Conservation (phyloP, 1,140 invertebrate genomes). For the Anastrepha obliqua region DNA sequence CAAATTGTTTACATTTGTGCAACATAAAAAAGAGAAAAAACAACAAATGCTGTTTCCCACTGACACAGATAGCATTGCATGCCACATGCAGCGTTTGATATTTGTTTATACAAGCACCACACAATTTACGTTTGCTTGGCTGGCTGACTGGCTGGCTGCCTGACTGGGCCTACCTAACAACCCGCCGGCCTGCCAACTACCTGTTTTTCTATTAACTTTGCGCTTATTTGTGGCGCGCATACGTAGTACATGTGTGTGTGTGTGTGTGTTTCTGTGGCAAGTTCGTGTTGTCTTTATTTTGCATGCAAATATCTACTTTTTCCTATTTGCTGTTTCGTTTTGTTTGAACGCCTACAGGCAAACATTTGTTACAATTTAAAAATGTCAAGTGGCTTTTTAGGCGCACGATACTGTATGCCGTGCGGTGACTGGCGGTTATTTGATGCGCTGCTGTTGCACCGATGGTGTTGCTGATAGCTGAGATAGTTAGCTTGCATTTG, state of each 20-base stretch:
- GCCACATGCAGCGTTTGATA: constrained; percentile 48
- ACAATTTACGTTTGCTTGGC: constrained; percentile 29
- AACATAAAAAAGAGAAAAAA: background rate
- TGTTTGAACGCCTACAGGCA: constrained; percentile 31
- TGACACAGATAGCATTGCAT: constrained; percentile 28
- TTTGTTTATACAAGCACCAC: constrained; percentile 36
- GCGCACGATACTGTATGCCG: constrained; percentile 23
- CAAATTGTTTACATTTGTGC: constrained; percentile 47
- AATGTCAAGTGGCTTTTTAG: constrained; percentile 52
- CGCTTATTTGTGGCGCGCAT: background rate
- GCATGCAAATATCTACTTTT: constrained; percentile 33
- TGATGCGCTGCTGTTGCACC: constrained; percentile 40
- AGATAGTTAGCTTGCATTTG: too few species aligned
- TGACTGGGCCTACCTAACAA: too few species aligned
- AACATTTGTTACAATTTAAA: constrained; percentile 43
- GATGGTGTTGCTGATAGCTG: constrained; percentile 47
- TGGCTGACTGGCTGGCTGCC: background rate
- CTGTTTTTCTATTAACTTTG: constrained; percentile 31
- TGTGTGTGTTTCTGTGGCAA: constrained; percentile 26
- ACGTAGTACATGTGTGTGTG: background rate
- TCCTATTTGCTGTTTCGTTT: constrained; percentile 11
- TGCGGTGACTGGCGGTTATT: constrained; percentile 4
- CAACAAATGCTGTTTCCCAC: background rate
- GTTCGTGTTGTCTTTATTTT: constrained; percentile 36
- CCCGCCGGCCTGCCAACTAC: constrained; percentile 1